Evolutionary conservation across 2,113 vertebrate genomes (phyloP).

Genomic region (Eidolon helvum): DNA sequence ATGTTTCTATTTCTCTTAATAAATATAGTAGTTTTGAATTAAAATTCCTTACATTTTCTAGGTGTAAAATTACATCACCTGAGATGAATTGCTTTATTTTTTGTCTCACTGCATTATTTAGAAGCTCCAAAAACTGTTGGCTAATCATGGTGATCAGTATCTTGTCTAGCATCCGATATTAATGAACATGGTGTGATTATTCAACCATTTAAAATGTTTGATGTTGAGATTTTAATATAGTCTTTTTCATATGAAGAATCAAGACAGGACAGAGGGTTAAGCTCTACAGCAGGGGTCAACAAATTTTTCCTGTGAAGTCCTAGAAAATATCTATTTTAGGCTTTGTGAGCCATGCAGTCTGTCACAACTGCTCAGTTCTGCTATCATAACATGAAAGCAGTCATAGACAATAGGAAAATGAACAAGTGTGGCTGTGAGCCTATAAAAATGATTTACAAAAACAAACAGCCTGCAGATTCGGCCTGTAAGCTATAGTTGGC

Average conservation of each 20-base stretch:
- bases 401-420: background rate
- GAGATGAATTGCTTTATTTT: background rate
- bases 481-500: background rate
- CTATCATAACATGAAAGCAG: background rate
- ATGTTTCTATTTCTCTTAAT: background rate
- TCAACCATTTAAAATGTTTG: background rate
- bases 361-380: too few relatives aligned
- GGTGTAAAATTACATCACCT: background rate
- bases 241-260: background rate
- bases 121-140: background rate
- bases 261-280: too few relatives aligned
- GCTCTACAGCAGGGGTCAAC: background rate
- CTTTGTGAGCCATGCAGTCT: fast-evolving
- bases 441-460: background rate
- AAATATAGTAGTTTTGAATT: background rate
- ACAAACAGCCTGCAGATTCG: background rate
- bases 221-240: background rate
- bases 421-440: background rate
- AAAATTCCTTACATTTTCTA: background rate
- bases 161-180: background rate
- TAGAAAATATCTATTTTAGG: too few relatives aligned
- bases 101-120: background rate
- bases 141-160: background rate
- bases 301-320: background rate
- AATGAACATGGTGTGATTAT: background rate